These are phyloP conservation scores for pig (Sus scrofa) DNA, from an alignment of 2,113 vertebrate species.

Conservation along the genomic window DNA sequence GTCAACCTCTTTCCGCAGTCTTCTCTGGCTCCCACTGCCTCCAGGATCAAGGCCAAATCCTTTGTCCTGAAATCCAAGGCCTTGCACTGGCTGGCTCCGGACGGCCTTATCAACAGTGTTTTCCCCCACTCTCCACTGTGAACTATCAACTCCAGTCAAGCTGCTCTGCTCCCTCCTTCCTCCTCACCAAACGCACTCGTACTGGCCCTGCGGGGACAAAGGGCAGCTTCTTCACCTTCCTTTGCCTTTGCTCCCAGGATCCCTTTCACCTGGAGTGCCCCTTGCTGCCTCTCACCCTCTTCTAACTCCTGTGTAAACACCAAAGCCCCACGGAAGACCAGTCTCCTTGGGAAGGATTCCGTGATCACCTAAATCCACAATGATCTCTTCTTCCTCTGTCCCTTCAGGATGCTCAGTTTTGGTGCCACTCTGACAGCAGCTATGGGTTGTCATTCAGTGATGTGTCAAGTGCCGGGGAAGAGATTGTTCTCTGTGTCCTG, in stretches of 20 bases:
- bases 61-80: conserved; percentile 78
- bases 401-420: neutral
- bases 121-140: conserved; percentile 30
- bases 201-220: neutral
- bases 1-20: conserved; percentile 68
- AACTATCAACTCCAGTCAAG: neutral
- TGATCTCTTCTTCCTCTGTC: neutral
- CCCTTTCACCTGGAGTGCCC: neutral
- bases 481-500: neutral
- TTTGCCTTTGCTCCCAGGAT: neutral
- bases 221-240: neutral
- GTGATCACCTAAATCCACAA: neutral
- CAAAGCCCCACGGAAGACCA: neutral
- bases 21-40: conserved; percentile 73
- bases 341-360: neutral
- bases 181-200: neutral
- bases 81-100: conserved; percentile 69
- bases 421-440: neutral
- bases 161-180: neutral
- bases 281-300: neutral
- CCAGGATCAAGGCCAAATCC: conserved; percentile 76
- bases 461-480: neutral
- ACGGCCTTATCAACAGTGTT: conserved; percentile 68
- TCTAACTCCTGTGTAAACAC: neutral
- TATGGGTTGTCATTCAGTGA: neutral